Evolutionary conservation across 2,113 vertebrate species (phyloP), one percentile per base, ranked within the genome.

Genomic region (Lasiurus cinereus): DNA sequence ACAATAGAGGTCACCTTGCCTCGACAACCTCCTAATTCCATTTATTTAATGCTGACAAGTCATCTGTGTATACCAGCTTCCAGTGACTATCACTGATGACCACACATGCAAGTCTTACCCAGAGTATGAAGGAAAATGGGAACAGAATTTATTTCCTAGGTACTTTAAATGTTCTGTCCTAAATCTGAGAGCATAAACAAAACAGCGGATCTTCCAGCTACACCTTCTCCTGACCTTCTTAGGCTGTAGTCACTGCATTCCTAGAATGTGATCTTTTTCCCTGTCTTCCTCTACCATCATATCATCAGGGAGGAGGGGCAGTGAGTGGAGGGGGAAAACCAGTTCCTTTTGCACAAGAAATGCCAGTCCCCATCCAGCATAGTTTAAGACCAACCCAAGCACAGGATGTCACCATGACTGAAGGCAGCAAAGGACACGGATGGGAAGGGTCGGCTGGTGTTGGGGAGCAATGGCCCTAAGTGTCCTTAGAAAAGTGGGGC

Each of bases 391-490:
- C 83, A 39, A 8, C 62, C 31, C 19, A 8, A 54, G 27, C 46
- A 14, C 3, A 27, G 13, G 15, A 4, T 0, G 0, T 21, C 18
- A 19, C 36, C 3, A 8, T 1, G 6, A 14, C 3, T 4, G 46
- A 19, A 72, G 54, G 18, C 36, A 22, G 46, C 27, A 64, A 31
- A 56, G 3, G 54, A 39, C 12, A 21, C 1, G 48, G 18, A 31
- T 4, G 8, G 56, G 24, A 70, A 73, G 43, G 62, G 50, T 4
- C 56, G 4, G 6, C 3, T 1, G n/a, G 69, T 46, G 8, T 1
- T 1, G 12, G 12, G 56, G 62, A 52, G 62, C 29, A 22, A 14
- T 9, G 1, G n/a, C 48, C 22, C 72, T 39, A 3, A 15, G 16
- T 6, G 18, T 10, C 54, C 74, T 78, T 21, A 27, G 67, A 88